Percentiles rank a stretch among this genome's conserved stretches.
Conservation (phyloP, 2,113 vertebrate genomes). For the Potamarius usumacintae region DNA sequence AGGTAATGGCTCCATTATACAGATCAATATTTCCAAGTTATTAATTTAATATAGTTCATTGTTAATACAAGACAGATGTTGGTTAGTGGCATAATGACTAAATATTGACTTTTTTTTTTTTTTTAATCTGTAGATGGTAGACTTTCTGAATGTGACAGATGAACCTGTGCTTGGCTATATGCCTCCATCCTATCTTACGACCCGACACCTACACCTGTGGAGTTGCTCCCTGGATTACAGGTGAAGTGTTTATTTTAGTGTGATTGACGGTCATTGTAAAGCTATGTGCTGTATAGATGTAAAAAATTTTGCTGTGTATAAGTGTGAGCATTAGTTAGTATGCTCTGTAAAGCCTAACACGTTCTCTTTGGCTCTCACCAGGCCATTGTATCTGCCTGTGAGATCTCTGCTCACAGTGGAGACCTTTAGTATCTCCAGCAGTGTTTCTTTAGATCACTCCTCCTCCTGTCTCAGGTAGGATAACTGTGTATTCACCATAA, state of each 20-base stretch:
- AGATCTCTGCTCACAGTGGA: conserved; percentile 89
- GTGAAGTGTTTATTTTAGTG: conserved; percentile 62
- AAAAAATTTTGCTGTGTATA: background rate
- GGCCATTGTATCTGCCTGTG: conserved; percentile 88
- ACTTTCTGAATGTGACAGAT: conserved; percentile 94
- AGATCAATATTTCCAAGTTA: background rate
- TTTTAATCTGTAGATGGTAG: conserved; percentile 80
- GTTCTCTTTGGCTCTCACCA: conserved; percentile 60
- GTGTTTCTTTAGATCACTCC: conserved; percentile 87
- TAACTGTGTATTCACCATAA: background rate
- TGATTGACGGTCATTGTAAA: background rate
- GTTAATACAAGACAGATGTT: background rate
- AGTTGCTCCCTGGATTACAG: conserved; percentile 96
- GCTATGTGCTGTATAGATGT: background rate
- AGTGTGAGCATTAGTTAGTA: background rate
- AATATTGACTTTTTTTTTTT: conserved; percentile 42
- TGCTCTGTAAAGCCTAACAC: background rate
- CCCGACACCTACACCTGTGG: conserved; percentile 94
- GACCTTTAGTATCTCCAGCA: conserved; percentile 96
- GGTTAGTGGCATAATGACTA: background rate
- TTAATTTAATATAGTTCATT: background rate
- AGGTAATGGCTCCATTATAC: conserved; percentile 71
- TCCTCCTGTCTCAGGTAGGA: conserved; percentile 90
- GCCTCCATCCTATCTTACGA: conserved; percentile 88
- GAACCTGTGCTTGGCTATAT: conserved; percentile 95